Evolutionary conservation across 2,888 invertebrate species (phyloP).

Genomic region (Agrotis ipsilon): DNA sequence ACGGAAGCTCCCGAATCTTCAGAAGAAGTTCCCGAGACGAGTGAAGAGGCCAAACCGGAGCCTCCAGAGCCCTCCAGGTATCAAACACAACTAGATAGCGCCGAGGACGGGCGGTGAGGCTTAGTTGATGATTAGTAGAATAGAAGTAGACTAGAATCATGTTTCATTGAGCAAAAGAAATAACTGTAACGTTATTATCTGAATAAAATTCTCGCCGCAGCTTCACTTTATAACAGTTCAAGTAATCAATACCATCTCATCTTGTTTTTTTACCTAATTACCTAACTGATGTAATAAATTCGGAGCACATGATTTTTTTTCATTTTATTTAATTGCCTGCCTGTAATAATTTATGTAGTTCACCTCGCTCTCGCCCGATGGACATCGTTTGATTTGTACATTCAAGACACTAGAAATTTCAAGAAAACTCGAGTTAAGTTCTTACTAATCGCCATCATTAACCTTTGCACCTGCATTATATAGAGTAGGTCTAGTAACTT

Average conservation of each 20-base stretch:
- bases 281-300: not conserved
- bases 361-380: too few relatives aligned
- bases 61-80: conserved; percentile 87
- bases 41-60: conserved; percentile 71
- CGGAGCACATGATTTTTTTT: too few relatives aligned
- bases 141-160: conserved; percentile 36
- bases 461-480: not conserved
- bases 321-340: too few relatives aligned
- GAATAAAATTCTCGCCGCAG: not conserved
- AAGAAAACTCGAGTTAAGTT: not conserved
- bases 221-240: too few relatives aligned
- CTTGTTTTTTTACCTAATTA: not conserved
- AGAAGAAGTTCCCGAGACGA: conserved; percentile 62
- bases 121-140: conserved; percentile 59
- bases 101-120: conserved; percentile 84
- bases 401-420: not conserved
- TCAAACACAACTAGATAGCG: conserved; percentile 84
- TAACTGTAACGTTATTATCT: not conserved
- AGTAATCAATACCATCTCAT: conserved; percentile 6
- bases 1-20: conserved; percentile 40
- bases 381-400: too few relatives aligned
- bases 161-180: conserved; percentile 1
- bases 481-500: not conserved
- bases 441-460: not conserved
- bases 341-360: too few relatives aligned